Percentiles rank a stretch among this genome's conserved stretches.
Evolutionary conservation across 2,888 invertebrate species (phyloP).

Genomic region (Oegoconia quadripuncta): DNA sequence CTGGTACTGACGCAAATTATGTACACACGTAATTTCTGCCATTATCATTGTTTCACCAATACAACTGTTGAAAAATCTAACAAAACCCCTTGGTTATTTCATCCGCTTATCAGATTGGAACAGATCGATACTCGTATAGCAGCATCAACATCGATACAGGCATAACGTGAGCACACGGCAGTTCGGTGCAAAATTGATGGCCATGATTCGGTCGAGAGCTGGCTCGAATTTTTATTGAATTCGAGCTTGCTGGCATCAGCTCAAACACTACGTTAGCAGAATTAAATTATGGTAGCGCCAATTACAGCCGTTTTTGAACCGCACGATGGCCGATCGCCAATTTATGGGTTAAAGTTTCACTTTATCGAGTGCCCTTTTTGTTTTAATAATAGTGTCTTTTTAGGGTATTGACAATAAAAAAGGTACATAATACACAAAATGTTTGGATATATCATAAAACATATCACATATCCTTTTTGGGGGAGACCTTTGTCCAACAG

Average conservation of each 20-base stretch:
- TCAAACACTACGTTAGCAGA: conserved; percentile 71
- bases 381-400: not conserved
- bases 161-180: not conserved
- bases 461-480: no score
- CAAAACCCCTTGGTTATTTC: conserved; percentile 1
- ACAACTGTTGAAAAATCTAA: not conserved
- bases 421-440: no score
- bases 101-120: not conserved
- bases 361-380: conserved; percentile 17
- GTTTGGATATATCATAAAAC: no score
- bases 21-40: no score
- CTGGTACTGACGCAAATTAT: no score
- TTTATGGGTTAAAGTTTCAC: conserved; percentile 51
- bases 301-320: conserved; percentile 72
- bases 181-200: conserved; percentile 12
- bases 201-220: conserved; percentile 16
- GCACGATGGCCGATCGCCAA: conserved; percentile 66
- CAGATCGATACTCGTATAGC: not conserved
- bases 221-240: conserved; percentile 65
- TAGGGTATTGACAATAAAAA: no score
- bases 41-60: no score
- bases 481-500: no score
- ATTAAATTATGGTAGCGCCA: conserved; percentile 71
- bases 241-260: conserved; percentile 62
- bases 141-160: conserved; percentile 6